Evolutionary conservation across 1,140 invertebrate species (phyloP).

Genomic region (Neotoxoptera formosana): DNA sequence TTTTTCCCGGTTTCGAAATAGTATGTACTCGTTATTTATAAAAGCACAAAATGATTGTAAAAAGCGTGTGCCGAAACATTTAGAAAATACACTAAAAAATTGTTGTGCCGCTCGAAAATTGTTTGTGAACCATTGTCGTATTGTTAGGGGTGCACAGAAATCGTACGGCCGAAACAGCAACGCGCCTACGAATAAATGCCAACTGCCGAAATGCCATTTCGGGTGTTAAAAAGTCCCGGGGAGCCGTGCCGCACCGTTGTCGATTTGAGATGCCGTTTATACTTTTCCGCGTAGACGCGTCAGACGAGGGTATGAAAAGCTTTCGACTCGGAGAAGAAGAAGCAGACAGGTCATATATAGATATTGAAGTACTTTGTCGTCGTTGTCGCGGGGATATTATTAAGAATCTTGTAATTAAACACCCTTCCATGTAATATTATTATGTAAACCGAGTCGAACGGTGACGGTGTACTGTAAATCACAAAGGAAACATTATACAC

Average conservation of each 20-base stretch:
- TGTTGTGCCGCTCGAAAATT: background rate
- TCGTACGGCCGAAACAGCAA: background rate
- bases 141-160: background rate
- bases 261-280: background rate
- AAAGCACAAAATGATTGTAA: background rate
- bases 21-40: background rate
- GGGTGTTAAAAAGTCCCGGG: background rate
- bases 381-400: background rate
- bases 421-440: background rate
- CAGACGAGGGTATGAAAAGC: background rate
- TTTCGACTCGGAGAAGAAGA: background rate
- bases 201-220: background rate
- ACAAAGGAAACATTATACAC: background rate
- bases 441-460: background rate
- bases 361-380: background rate
- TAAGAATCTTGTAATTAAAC: constrained; percentile 9
- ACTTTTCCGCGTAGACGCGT: background rate
- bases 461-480: background rate
- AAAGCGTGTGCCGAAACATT: background rate
- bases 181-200: background rate
- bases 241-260: background rate
- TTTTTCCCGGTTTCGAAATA: background rate
- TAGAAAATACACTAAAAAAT: background rate
- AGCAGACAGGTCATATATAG: background rate
- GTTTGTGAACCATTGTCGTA: background rate